Evolutionary conservation across 2,888 invertebrate species (phyloP).

Genomic region (Leptothorax acervorum): DNA sequence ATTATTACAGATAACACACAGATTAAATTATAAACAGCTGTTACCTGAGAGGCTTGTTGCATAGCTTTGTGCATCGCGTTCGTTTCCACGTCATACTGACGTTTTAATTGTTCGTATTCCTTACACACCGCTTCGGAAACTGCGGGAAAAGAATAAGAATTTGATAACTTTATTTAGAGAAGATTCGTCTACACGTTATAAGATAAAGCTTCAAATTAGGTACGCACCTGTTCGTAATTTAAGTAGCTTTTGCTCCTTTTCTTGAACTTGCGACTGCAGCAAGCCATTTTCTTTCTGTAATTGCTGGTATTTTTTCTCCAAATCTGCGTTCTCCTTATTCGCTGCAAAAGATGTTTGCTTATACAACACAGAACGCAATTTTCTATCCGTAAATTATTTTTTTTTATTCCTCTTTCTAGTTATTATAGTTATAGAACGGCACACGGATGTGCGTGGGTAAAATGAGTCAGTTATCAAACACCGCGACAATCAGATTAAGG

Average conservation of each 20-base stretch:
- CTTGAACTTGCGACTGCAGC: conserved; percentile 88
- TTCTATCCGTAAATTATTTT: not conserved
- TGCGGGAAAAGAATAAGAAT: conserved; percentile 71
- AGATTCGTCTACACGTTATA: not conserved
- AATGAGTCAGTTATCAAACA: conserved; percentile 18
- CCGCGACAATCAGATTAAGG: conserved; percentile 15
- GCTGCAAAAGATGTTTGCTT: conserved; percentile 68
- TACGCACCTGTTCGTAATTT: conserved; percentile 85
- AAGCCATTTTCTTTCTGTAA: conserved; percentile 88
- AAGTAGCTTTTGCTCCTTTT: conserved; percentile 88
- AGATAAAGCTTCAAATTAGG: not conserved
- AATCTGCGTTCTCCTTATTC: conserved; percentile 88
- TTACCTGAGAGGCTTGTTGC: conserved; percentile 87
- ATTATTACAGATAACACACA: not conserved
- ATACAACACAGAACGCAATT: not conserved
- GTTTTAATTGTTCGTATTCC: conserved; percentile 91
- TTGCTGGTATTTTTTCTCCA: conserved; percentile 88
- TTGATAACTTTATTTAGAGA: not conserved
- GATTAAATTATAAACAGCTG: not conserved
- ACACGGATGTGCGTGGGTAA: not conserved
- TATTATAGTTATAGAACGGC: not conserved
- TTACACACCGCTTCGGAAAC: conserved; percentile 91
- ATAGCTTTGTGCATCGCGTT: conserved; percentile 91
- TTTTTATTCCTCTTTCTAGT: not conserved
- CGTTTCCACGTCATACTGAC: conserved; percentile 91